Percentiles rank a stretch among this genome's conserved stretches.
phyloP scores from a whole-genome alignment of 2,888 invertebrate species.

The Parascotia fuliginaria region DNA sequence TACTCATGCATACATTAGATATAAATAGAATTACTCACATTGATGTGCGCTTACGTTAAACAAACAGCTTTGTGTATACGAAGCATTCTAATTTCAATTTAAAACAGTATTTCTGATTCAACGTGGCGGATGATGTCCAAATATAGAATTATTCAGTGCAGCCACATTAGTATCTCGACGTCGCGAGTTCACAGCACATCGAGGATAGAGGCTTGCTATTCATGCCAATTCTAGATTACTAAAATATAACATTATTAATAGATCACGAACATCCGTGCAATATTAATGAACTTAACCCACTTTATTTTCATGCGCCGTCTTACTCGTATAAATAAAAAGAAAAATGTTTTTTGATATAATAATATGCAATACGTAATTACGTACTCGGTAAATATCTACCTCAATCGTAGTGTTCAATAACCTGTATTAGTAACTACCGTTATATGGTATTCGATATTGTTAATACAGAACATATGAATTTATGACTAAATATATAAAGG shows the following conservation, averaged over 20 bases:
- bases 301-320: slow-evolving; percentile 5
- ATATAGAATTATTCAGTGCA: slow-evolving; percentile 61
- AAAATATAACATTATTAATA: slow-evolving; percentile 27
- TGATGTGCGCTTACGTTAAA: background rate
- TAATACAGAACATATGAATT: slow-evolving; percentile 48
- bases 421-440: slow-evolving; percentile 8
- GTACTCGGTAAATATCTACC: slow-evolving; percentile 11
- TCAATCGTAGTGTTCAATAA: slow-evolving; percentile 5
- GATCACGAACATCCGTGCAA: slow-evolving; percentile 3
- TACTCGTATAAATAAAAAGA: too few species aligned
- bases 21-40: background rate
- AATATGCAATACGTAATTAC: background rate
- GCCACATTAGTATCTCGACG: slow-evolving; percentile 40
- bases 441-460: slow-evolving; percentile 33
- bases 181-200: slow-evolving; percentile 24
- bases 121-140: slow-evolving; percentile 54
- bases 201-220: slow-evolving; percentile 41
- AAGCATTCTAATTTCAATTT: slow-evolving; percentile 44
- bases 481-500: slow-evolving; percentile 59
- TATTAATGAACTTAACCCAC: slow-evolving; percentile 7
- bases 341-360: too few species aligned
- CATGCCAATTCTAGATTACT: slow-evolving; percentile 29
- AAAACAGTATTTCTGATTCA: slow-evolving; percentile 53
- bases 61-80: slow-evolving; percentile 19
- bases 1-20: background rate